These are phyloP conservation scores for Andrena dorsata DNA, from an alignment of 2,888 invertebrate species.

Conservation along the genomic window DNA sequence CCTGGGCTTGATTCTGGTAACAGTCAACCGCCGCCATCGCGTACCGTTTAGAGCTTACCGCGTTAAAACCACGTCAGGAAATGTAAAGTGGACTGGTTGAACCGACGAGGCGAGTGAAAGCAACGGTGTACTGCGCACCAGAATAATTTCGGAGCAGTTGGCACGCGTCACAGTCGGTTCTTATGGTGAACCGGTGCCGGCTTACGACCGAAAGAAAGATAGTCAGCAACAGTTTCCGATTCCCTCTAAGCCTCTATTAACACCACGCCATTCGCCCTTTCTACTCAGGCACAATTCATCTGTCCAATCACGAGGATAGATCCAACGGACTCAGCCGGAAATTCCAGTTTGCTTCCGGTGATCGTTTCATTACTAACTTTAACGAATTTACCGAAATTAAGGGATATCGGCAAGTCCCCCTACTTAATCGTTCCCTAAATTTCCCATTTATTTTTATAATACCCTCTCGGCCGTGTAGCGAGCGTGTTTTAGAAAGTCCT, in stretches of 20 bases:
- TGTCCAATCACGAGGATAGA: conserved; percentile 52
- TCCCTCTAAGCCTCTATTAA: conserved; percentile 59
- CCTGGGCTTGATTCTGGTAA: conserved; percentile 79
- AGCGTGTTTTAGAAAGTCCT: conserved; percentile 48
- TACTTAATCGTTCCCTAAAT: conserved; percentile 36
- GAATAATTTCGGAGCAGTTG: conserved; percentile 68
- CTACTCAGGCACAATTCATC: conserved; percentile 40
- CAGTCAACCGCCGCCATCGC: conserved; percentile 83
- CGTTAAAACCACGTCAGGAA: conserved; percentile 56
- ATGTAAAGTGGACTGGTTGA: conserved; percentile 36
- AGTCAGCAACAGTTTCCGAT: conserved; percentile 72
- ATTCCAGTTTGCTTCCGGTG: conserved; percentile 64
- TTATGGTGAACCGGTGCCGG: conserved; percentile 76
- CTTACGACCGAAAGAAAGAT: conserved; percentile 74
- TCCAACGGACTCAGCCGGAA: conserved; percentile 62
- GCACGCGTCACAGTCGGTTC: conserved; percentile 72
- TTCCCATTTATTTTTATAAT: conserved; percentile 33
- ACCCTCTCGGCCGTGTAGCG: background rate
- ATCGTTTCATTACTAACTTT: conserved; percentile 67
- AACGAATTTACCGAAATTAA: conserved; percentile 26
- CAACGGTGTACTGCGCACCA: conserved; percentile 57
- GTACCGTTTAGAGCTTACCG: conserved; percentile 62
- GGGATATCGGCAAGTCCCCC: background rate
- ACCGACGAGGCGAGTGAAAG: conserved; percentile 45
- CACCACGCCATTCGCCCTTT: conserved; percentile 64